Evolutionary conservation across 2,888 invertebrate genomes (phyloP), one percentile per base, ranked within the genome.

Genomic region (Drosophila longiperda): DNA sequence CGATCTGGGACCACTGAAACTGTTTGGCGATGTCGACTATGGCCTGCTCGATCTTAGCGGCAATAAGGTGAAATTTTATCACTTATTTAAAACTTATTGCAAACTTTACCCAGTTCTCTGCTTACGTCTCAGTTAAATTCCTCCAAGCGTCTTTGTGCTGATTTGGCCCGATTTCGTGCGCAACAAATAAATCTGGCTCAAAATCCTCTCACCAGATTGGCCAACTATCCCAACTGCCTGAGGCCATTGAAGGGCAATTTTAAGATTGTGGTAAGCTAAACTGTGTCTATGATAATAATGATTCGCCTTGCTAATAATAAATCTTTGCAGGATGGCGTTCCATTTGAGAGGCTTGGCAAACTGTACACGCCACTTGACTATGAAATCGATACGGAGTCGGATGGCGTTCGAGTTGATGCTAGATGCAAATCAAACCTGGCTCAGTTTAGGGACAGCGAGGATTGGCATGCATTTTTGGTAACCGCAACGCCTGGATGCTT

Each of bases 381-480:
- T 33, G 87, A 89, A 55, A 89, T 87, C 23, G 85, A 88, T 58
- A 52, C 79, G 42, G 80, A 86, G 4, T 69, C 72, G 23, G 89
- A 90, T 60, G 88, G 89, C 15, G 58, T 68, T 36, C 72, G 87
- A 12, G 80, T 90, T 45, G 86, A 92, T 73, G 75, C 79, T 78
- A 74, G 69, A 8, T 87, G 83, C 64, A 83, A 86, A 60, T 29
- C 66, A 5, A 64, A 64, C 3, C 11, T 92, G 48, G 54, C 62
- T 0, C 76, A 85, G 54, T 92, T 87, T 42, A 81, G 80, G 59
- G 73, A 78, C n/a, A 91, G 91, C 42, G 66, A 76, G 20, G 72
- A 91, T 34, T 92, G 92, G 92, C 92, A 92, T 80, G 91, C 90
- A 1, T 77, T 92, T 49, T 69, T 91, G 73, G 92, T 92, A 61